Evolutionary conservation across 2,888 invertebrate species (phyloP), one percentile per base, ranked within the genome.

Genomic region (Thera obeliscata): DNA sequence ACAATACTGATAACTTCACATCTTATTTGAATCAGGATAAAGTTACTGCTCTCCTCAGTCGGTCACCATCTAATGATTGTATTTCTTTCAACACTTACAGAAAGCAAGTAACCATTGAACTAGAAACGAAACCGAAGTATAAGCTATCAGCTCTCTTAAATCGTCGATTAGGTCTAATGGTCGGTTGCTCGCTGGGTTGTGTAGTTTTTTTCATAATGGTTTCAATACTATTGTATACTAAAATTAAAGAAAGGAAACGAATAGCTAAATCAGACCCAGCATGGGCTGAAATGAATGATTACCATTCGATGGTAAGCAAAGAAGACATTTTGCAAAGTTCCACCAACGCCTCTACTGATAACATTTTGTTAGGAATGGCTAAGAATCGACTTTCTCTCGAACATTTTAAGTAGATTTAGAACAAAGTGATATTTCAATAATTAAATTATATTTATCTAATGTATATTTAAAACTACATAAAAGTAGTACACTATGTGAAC

Each of bases 281-380:
- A 1, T 93, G 93, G 93, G 83, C 91, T 5, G 93, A 93, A 80
- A 89, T 93, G 90, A 92, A 92, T 70, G 91, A 93, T 76, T 93
- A 91, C 70, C 91, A 91, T 81, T 93, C 92, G 22, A 87, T 92
- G 81, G 88, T 89, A 61, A 93, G 93, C 76, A 93, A 92, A 78
- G 93, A 93, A 66, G 92, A 93, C 72, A 85, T 93, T 75, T 78
- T 92, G 76, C 89, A 91, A 76, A 84, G 87, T 78, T 91, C 91
- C 38, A 93, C 84, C 11, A 88, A 91, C 54, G 91, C 91, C 75
- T 93, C 93, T 57, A 93, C 93, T 41, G 93, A 93, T 84, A 93
- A 93, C 76, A 93, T 93, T 82, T 86, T 93, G 76, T 81, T 93
- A 81, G 93, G 93, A 78, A 91, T 90, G 87, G 77, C 87, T 75